Base-by-base conservation (phyloP, 2,797 vertebrate species). In the Myripristis murdjan region DNA sequence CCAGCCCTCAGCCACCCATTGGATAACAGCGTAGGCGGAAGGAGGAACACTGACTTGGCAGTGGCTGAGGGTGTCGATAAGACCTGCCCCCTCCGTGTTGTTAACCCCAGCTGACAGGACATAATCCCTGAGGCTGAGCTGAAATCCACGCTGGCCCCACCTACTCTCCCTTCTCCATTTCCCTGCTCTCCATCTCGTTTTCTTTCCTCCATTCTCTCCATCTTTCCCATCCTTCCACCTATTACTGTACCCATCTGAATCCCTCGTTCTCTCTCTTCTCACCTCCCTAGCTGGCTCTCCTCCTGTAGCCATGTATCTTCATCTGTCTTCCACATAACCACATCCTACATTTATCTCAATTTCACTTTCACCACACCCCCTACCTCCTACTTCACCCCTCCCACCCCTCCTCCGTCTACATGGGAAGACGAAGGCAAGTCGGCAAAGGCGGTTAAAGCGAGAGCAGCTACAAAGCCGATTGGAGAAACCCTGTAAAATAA, bases 61-160 rank as follows among this genome's bases (percentile, higher is more conserved):
- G 81, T 85, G 89, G 86, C 70, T 73, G 53, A 76, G 15, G 52
- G 18, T 24, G 41, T 18, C 43, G 64, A 76, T 70, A 83, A 86
- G 76, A 47, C 79, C 83, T 2, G 65, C 88, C 83, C 60, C 48
- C 55, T 74, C 61, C 52, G 23, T 65, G 73, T 54, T 23, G 70
- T 79, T 90, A 90, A 85, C 89, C 67, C 74, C 16, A 24, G 79
- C 60, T 85, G 84, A 85, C 75, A 55, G 65, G 59, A 16, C 33
- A 20, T 94, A 93, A 94, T 93, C 92, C 88, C 81, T 3, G 47
- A 66, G 43, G 81, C 73, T 86, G 84, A 83, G 26, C 65, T 85
- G 87, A 90, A 93, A 91, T 90, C 91, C 82, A 33, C 14, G 55
- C 35, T 81, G 71, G 79, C 83, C 75, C 72, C 81, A 89, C 71